Conservation (phyloP, 2,797 vertebrate species). For the Echeneis naucrates region DNA sequence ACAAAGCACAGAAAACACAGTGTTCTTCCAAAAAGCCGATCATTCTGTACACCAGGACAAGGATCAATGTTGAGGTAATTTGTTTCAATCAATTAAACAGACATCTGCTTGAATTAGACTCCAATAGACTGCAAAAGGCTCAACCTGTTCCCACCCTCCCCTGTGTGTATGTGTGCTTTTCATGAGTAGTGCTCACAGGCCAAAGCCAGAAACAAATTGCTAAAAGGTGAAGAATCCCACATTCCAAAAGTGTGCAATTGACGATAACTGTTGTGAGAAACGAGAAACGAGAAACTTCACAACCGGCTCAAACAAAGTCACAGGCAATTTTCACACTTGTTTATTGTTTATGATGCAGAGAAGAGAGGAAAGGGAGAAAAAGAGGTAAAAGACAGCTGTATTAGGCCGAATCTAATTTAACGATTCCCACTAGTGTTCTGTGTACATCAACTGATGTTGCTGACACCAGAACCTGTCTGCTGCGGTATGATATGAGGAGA, state of each 20-base stretch:
- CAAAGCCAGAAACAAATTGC: constrained; percentile 5
- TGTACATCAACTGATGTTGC: constrained; percentile 59
- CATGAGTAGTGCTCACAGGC: constrained; percentile 3
- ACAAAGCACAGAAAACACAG: constrained; percentile 7
- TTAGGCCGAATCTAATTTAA: constrained; percentile 46
- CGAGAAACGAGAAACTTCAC: constrained; percentile 14
- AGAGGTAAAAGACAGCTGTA: constrained; percentile 41
- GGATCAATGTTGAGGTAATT: constrained; percentile 84
- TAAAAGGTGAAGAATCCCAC: constrained; percentile 20
- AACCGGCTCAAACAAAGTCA: constrained; percentile 20
- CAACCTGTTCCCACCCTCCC: constrained; percentile 12
- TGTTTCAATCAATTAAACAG: constrained; percentile 87
- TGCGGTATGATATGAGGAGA: constrained; percentile 45
- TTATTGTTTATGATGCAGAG: constrained; percentile 44
- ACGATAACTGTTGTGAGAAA: constrained; percentile 5
- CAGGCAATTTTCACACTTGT: constrained; percentile 16
- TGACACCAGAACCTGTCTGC: constrained; percentile 66
- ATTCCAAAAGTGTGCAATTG: constrained; percentile 8
- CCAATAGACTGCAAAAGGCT: constrained; percentile 69
- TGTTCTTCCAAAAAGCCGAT: constrained; percentile 57
- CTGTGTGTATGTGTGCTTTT: constrained; percentile 5
- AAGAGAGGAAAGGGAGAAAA: background rate
- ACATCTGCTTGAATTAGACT: constrained; percentile 85
- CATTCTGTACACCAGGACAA: constrained; percentile 57
- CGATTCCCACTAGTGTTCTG: constrained; percentile 53